A percentile compares a stretch with the other conserved stretches of the same genome.
Conservation (phyloP, 2,888 invertebrate genomes). For the Ditula angustiorana region DNA sequence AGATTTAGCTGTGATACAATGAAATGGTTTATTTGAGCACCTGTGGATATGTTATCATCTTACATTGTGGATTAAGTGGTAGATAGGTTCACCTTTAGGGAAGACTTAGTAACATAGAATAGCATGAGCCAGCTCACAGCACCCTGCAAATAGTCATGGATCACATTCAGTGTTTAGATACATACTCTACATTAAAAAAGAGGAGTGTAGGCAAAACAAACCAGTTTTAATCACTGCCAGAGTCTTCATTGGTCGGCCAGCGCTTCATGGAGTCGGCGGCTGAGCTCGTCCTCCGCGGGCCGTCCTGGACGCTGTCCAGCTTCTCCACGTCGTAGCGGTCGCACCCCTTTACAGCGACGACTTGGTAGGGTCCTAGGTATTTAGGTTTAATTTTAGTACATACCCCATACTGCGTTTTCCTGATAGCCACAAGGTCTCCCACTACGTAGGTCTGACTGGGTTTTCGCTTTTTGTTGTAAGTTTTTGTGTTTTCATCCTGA, state of each 20-base stretch:
- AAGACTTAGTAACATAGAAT: too few species aligned
- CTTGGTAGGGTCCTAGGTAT: constrained; percentile 20
- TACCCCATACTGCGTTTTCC: constrained; percentile 13
- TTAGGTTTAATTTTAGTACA: constrained; percentile 1
- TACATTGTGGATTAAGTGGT: too few species aligned
- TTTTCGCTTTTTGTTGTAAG: constrained; percentile 28
- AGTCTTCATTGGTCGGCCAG: not conserved
- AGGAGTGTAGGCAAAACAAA: not conserved
- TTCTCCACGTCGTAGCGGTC: constrained; percentile 24
- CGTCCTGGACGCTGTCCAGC: not conserved
- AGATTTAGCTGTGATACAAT: too few species aligned
- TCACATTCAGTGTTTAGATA: too few species aligned
- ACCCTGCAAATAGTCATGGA: too few species aligned
- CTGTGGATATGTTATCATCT: too few species aligned
- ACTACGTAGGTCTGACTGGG: constrained; percentile 15
- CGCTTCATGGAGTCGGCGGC: constrained; percentile 14
- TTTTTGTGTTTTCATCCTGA: constrained; percentile 23
- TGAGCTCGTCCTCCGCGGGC: not conserved
- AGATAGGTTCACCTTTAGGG: too few species aligned
- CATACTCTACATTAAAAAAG: too few species aligned
- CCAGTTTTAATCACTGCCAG: not conserved
- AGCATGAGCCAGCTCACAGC: too few species aligned
- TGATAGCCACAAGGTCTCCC: constrained; percentile 21
- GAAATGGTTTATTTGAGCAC: too few species aligned
- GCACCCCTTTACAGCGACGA: not conserved